Percentiles rank a stretch among this genome's conserved stretches.
phyloP scores from a whole-genome alignment of 2,888 invertebrate genomes.

The Molanna angustata region DNA sequence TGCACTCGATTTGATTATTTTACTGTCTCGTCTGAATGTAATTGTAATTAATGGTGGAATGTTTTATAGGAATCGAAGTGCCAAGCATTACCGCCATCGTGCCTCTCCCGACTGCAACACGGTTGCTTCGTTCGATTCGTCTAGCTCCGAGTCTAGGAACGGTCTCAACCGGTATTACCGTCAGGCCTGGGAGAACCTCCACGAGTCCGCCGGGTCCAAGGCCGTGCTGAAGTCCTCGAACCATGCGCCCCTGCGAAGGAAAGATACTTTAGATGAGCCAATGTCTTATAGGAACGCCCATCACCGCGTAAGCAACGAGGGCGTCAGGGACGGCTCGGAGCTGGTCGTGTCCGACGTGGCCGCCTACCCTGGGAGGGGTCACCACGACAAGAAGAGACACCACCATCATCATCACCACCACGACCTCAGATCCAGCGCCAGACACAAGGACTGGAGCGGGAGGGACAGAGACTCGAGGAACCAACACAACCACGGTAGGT shows the following conservation, averaged over 20 bases:
- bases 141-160: slow-evolving; percentile 79
- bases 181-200: slow-evolving; percentile 91
- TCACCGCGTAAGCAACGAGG: slow-evolving; percentile 50
- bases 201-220: slow-evolving; percentile 72
- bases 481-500: slow-evolving; percentile 51
- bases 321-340: slow-evolving; percentile 71
- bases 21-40: too few relatives aligned
- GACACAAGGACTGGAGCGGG: slow-evolving; percentile 57
- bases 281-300: slow-evolving; percentile 41
- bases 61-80: slow-evolving; percentile 69
- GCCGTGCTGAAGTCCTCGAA: slow-evolving; percentile 41
- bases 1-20: too few relatives aligned
- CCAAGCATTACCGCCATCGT: slow-evolving; percentile 85
- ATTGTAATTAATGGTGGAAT: too few relatives aligned
- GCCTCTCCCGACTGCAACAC: slow-evolving; percentile 89
- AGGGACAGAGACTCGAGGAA: slow-evolving; percentile 53
- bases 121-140: slow-evolving; percentile 85
- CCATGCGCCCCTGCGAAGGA: slow-evolving; percentile 62
- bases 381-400: slow-evolving; percentile 60
- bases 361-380: slow-evolving; percentile 46
- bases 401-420: slow-evolving; percentile 78
- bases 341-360: slow-evolving; percentile 67
- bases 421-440: slow-evolving; percentile 51
- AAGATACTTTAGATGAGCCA: slow-evolving; percentile 70
- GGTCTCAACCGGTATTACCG: slow-evolving; percentile 86